A percentile compares a stretch with the other conserved stretches of the same genome.
Evolutionary conservation across 2,797 vertebrate genomes (phyloP).

Genomic region (Takifugu rubripes): DNA sequence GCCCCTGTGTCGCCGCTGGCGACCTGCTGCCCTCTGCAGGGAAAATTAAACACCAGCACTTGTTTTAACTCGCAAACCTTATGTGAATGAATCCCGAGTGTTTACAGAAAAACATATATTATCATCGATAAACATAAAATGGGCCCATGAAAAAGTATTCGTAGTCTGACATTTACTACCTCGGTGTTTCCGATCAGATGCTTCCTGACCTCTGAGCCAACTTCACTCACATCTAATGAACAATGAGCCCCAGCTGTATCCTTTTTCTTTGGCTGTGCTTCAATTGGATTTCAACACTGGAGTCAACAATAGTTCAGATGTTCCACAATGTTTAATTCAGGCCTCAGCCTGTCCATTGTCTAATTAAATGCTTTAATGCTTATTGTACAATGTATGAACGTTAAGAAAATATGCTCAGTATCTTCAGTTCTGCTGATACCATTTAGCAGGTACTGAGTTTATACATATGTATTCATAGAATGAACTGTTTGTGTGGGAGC

Average conservation of each 20-base stretch:
- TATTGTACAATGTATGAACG: no score
- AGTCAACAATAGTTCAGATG: no score
- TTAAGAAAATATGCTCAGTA: no score
- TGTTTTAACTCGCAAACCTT: background rate
- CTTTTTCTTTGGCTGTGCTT: background rate
- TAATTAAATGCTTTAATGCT: no score
- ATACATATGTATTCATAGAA: background rate
- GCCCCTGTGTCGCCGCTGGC: no score
- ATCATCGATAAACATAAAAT: background rate
- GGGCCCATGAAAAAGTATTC: background rate
- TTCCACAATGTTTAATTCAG: no score
- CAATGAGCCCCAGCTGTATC: slow-evolving; percentile 54
- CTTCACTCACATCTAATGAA: slow-evolving; percentile 20
- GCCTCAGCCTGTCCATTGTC: no score
- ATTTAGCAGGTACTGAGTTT: background rate
- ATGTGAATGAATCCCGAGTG: background rate
- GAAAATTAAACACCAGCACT: background rate
- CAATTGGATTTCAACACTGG: no score
- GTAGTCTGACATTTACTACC: slow-evolving; percentile 39
- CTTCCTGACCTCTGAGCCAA: slow-evolving; percentile 27
- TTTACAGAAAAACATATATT: background rate
- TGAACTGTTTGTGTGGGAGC: background rate
- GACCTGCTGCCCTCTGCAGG: slow-evolving; percentile 39
- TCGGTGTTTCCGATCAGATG: slow-evolving; percentile 42
- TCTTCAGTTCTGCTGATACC: no score